Conservation (phyloP, 2,113 vertebrate species). For the Hemibagrus wyckioides region DNA sequence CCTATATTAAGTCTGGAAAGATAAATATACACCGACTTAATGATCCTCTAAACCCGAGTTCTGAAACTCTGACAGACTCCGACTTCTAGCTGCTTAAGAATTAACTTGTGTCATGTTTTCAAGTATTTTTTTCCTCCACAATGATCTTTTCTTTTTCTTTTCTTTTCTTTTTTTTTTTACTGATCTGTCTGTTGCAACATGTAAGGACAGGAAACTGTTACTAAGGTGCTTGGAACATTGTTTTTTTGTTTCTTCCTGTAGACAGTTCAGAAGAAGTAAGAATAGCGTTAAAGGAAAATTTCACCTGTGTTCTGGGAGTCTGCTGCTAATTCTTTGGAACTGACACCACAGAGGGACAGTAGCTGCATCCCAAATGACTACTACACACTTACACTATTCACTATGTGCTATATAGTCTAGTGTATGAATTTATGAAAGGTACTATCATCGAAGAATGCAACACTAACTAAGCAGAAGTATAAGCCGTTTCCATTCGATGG, state of each 20-base stretch:
- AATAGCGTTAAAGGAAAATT: background rate
- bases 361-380: too few species aligned
- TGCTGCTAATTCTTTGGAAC: background rate
- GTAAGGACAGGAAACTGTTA: conserved; percentile 13
- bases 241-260: background rate
- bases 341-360: background rate
- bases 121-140: background rate
- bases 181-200: background rate
- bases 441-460: too few species aligned
- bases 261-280: background rate
- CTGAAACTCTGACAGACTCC: background rate
- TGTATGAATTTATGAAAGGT: too few species aligned
- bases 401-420: too few species aligned
- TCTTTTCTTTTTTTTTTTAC: background rate
- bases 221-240: background rate
- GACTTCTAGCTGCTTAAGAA: background rate
- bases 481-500: too few species aligned
- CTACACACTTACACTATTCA: too few species aligned
- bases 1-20: background rate
- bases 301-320: background rate
- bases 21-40: background rate
- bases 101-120: background rate
- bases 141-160: background rate
- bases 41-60: background rate
- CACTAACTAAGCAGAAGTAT: too few species aligned